Conservation (phyloP, 2,888 invertebrate genomes). For the Lysandra bellargus region DNA sequence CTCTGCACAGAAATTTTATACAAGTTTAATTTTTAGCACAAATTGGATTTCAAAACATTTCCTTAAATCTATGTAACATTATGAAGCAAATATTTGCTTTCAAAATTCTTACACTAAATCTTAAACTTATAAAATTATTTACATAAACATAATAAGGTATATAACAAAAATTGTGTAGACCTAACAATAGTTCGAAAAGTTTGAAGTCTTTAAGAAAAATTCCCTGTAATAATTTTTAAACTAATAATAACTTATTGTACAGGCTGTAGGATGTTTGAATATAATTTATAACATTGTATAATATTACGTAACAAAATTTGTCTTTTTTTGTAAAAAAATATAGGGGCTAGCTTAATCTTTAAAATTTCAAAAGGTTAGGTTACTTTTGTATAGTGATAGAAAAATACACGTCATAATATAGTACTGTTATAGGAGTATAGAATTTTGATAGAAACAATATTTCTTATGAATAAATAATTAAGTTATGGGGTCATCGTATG, state of each 20-base stretch:
- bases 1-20: neutral
- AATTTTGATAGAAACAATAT: constrained; percentile 1
- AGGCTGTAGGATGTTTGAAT: neutral
- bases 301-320: neutral
- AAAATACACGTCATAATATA: neutral
- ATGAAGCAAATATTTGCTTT: neutral
- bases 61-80: neutral
- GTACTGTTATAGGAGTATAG: neutral
- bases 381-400: neutral
- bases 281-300: neutral
- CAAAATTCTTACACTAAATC: neutral
- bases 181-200: neutral
- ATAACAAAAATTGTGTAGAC: neutral
- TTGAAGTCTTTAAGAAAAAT: neutral
- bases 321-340: neutral
- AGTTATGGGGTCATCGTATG: neutral
- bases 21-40: neutral
- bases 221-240: constrained; percentile 13
- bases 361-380: neutral
- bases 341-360: neutral
- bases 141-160: neutral
- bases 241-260: neutral
- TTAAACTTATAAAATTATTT: neutral
- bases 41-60: neutral
- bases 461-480: neutral